Conservation (phyloP, 2,888 invertebrate genomes). For the Protonemura montana region DNA sequence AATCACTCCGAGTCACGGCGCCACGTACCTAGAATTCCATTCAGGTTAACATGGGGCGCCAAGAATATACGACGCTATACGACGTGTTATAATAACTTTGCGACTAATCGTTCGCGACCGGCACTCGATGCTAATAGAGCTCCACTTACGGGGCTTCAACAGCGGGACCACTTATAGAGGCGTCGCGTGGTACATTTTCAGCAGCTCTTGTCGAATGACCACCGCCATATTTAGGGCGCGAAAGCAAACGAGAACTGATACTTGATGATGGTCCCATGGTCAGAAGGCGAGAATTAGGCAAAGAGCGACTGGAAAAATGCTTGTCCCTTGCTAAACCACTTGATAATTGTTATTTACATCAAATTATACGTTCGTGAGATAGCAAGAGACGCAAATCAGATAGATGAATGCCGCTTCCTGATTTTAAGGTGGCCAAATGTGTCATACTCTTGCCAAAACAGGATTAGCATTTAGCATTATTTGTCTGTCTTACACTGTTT, state of each 20-base stretch:
- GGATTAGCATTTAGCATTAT: background rate
- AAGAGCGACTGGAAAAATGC: background rate
- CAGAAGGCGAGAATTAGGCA: background rate
- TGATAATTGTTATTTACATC: background rate
- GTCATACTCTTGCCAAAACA: background rate
- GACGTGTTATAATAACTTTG: background rate
- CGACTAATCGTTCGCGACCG: background rate
- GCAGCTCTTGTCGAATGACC: background rate
- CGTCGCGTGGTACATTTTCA: background rate
- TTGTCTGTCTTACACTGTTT: background rate
- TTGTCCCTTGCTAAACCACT: background rate
- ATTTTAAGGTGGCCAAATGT: background rate
- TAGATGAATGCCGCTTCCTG: background rate
- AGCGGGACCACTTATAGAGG: background rate
- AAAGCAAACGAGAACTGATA: background rate
- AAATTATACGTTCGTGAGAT: background rate
- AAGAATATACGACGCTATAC: background rate
- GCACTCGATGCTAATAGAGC: background rate
- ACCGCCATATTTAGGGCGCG: background rate
- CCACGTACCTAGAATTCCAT: background rate
- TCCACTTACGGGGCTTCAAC: background rate
- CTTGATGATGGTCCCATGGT: background rate
- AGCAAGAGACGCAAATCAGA: background rate
- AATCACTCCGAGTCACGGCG: background rate
- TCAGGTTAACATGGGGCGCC: background rate